Evolutionary conservation across 2,888 invertebrate species (phyloP).

Genomic region (Eristalinus sepulchralis): DNA sequence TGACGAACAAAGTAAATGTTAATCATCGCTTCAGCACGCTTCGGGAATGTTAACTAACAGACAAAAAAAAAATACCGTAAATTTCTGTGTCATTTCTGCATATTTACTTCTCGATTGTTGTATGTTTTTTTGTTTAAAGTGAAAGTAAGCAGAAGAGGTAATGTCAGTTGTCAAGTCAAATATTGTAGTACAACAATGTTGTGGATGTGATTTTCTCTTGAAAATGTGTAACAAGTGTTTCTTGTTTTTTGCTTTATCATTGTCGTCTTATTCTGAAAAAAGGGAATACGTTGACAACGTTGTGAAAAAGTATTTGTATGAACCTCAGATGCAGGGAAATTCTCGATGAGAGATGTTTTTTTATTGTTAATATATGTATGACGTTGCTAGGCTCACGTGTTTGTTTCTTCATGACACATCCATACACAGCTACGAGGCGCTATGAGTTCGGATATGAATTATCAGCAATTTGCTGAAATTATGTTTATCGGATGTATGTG

Average conservation of each 20-base stretch:
- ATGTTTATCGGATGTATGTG: neutral
- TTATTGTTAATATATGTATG: neutral
- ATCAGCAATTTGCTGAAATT: neutral
- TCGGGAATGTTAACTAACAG: slow-evolving; percentile 1
- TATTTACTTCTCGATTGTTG: neutral
- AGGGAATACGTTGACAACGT: neutral
- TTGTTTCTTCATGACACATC: neutral
- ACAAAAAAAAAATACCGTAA: neutral
- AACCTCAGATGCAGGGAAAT: neutral
- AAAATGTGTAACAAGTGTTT: neutral
- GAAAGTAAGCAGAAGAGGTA: slow-evolving; percentile 14
- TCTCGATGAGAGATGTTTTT: neutral
- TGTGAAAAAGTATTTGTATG: neutral
- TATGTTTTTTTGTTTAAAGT: neutral
- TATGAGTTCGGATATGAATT: neutral
- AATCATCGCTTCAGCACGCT: slow-evolving; percentile 6
- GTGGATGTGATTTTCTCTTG: slow-evolving; percentile 3
- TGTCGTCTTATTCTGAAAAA: neutral
- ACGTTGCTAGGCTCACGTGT: neutral
- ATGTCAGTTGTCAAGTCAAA: slow-evolving; percentile 17
- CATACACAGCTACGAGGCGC: neutral
- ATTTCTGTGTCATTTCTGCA: slow-evolving; percentile 18
- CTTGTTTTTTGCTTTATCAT: neutral
- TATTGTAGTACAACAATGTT: neutral
- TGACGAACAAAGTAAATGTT: neutral